A percentile compares a stretch with the other conserved stretches of the same genome.
Evolutionary conservation across 2,113 vertebrate species (phyloP).

Genomic region (Leucoraja erinaceus): DNA sequence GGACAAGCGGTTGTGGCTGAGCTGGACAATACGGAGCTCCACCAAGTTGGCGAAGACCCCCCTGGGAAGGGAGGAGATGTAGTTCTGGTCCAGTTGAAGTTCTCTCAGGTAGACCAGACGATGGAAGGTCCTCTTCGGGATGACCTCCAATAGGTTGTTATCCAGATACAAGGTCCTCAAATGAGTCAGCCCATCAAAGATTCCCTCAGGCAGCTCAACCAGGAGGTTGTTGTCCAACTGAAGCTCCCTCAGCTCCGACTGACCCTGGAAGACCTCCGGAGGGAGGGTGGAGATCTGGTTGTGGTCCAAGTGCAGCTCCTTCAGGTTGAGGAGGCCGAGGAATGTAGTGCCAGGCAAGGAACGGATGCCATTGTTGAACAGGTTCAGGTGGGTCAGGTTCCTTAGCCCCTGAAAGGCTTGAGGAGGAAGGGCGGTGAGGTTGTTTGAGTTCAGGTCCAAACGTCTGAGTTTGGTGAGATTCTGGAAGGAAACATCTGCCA

Average conservation of each 20-base stretch:
- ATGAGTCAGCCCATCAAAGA: constrained; percentile 45
- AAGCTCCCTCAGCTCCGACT: constrained; percentile 45
- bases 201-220: constrained; percentile 38
- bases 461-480: constrained; percentile 45
- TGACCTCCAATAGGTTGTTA: constrained; percentile 44
- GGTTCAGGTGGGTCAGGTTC: constrained; percentile 46
- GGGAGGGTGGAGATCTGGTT: constrained; percentile 47
- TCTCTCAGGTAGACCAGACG: constrained; percentile 44
- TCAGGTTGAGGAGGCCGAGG: constrained; percentile 43
- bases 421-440: constrained; percentile 42
- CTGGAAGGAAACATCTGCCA: constrained; percentile 45
- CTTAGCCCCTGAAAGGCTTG: constrained; percentile 44
- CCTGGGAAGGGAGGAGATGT: constrained; percentile 41
- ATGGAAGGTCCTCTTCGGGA: constrained; percentile 45
- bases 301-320: constrained; percentile 47
- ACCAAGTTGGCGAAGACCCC: constrained; percentile 42
- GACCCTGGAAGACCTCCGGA: constrained; percentile 43
- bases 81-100: constrained; percentile 48
- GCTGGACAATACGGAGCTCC: constrained; percentile 44
- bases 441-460: constrained; percentile 51
- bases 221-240: constrained; percentile 50
- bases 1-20: constrained; percentile 46
- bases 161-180: constrained; percentile 45
- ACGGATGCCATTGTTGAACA: constrained; percentile 49
- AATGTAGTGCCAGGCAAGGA: constrained; percentile 45